phyloP scores from a whole-genome alignment of 2,888 invertebrate genomes.

The Aethes cnicana region DNA sequence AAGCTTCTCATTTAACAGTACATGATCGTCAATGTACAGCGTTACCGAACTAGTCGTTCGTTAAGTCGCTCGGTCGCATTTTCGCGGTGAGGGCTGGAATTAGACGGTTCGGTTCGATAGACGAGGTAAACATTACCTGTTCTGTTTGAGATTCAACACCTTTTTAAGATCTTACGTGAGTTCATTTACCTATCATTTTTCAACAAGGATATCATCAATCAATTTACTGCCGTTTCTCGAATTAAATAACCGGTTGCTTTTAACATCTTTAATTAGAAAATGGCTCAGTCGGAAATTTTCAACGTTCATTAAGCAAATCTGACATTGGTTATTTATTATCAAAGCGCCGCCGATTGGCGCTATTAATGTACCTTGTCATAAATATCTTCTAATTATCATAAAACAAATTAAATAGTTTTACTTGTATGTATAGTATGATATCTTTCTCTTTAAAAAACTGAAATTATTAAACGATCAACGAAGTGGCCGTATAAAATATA shows the following conservation, averaged over 20 bases:
- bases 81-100: constrained; percentile 19
- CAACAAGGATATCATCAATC: constrained; percentile 10
- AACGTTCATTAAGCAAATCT: not conserved
- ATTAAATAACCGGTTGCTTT: constrained; percentile 9
- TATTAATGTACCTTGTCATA: not conserved
- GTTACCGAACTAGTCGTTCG: not conserved
- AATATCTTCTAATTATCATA: not conserved
- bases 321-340: not conserved
- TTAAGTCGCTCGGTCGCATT: constrained; percentile 2
- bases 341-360: not conserved
- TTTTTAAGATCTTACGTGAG: constrained; percentile 25
- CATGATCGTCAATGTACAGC: constrained; percentile 16
- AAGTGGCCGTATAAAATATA: too few relatives aligned
- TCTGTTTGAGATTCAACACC: constrained; percentile 31
- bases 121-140: constrained; percentile 30
- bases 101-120: constrained; percentile 31
- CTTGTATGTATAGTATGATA: too few relatives aligned
- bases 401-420: too few relatives aligned
- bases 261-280: constrained; percentile 9
- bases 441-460: not conserved
- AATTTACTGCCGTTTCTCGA: constrained; percentile 10
- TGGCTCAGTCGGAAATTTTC: not conserved
- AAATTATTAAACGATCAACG: too few relatives aligned
- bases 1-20: too few relatives aligned
- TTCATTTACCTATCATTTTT: constrained; percentile 29